phyloP scores from a whole-genome alignment of 2,113 vertebrate genomes.

The Pteruthius melanotis region DNA sequence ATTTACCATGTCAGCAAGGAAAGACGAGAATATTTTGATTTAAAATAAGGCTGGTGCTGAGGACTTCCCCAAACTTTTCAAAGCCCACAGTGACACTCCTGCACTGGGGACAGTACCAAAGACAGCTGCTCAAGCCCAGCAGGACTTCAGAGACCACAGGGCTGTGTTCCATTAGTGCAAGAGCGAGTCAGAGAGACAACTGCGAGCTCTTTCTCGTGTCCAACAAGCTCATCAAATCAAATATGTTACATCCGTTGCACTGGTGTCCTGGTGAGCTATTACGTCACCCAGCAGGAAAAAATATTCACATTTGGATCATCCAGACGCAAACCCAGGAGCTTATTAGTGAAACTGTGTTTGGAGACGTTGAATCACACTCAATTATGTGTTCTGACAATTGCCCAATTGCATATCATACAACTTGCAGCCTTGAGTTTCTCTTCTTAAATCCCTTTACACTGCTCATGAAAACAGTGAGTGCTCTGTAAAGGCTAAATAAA shows the following conservation, averaged over 20 bases:
- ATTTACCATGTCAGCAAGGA: background rate
- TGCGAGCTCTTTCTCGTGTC: background rate
- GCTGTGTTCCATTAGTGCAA: slow-evolving; percentile 29
- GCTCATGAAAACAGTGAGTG: background rate
- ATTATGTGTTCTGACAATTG: background rate
- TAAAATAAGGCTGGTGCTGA: background rate
- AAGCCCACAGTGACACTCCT: background rate
- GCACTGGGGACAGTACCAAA: background rate
- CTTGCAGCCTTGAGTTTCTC: background rate
- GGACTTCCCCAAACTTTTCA: background rate
- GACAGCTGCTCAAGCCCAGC: background rate
- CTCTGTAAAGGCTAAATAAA: background rate
- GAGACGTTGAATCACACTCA: background rate
- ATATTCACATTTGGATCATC: slow-evolving; percentile 42
- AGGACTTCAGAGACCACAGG: background rate
- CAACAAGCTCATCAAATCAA: slow-evolving; percentile 29
- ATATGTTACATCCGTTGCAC: slow-evolving; percentile 35
- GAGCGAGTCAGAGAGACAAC: background rate
- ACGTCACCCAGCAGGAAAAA: slow-evolving; percentile 46
- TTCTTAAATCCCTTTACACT: background rate
- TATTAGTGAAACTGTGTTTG: background rate
- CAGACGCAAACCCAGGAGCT: slow-evolving; percentile 35
- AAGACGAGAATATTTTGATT: background rate
- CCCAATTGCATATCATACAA: background rate
- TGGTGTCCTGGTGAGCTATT: slow-evolving; percentile 30